A percentile compares a stretch with the other conserved stretches of the same genome.
These are phyloP conservation scores for Gambelia wislizenii DNA, from an alignment of 2,797 vertebrate species.

Conservation along the genomic window DNA sequence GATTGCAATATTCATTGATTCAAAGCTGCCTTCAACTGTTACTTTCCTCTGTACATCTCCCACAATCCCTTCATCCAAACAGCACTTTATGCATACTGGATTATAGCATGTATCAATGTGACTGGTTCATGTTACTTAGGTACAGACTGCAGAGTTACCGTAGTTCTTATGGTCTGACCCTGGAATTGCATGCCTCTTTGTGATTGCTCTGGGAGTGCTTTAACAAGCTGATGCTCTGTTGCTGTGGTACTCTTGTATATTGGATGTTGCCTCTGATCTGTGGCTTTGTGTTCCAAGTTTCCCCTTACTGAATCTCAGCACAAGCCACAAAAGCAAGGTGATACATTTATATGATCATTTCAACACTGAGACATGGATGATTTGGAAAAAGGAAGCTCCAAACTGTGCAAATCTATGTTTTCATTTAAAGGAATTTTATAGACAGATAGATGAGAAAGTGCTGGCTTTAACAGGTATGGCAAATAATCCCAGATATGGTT, in stretches of 20 bases:
- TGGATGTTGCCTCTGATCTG: background rate
- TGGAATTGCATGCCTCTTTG: background rate
- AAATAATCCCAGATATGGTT: background rate
- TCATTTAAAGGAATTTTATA: background rate
- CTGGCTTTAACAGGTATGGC: background rate
- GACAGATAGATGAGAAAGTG: background rate
- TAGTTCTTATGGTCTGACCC: background rate
- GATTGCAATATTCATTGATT: background rate
- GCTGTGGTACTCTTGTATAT: background rate
- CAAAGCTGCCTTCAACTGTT: background rate
- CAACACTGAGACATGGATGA: background rate
- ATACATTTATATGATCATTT: background rate
- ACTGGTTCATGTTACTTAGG: background rate
- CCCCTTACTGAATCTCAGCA: background rate
- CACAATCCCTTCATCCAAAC: too few species aligned
- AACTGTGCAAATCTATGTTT: background rate
- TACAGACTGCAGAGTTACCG: background rate
- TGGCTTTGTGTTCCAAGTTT: background rate
- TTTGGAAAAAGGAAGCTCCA: background rate
- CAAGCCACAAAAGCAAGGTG: background rate
- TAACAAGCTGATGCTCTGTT: background rate
- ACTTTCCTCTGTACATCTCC: too few species aligned
- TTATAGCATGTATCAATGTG: background rate
- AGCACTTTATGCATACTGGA: background rate
- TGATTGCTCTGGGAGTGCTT: background rate